phyloP scores from a whole-genome alignment of 2,888 invertebrate species.

The Erebia epiphron region DNA sequence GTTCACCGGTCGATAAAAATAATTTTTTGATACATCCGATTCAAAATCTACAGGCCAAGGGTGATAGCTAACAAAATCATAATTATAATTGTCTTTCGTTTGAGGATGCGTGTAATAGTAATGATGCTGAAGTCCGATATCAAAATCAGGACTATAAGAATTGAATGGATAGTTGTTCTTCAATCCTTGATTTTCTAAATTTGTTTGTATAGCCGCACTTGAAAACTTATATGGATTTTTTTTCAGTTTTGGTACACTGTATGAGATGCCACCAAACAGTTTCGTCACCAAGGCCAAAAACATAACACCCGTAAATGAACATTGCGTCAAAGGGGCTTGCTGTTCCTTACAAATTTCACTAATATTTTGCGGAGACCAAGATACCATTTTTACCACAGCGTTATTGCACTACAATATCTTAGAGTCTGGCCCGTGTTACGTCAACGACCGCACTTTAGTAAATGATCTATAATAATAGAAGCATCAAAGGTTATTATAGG shows the following conservation, averaged over 20 bases:
- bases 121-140: not conserved
- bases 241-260: constrained; percentile 50
- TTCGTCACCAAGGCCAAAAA: constrained; percentile 83
- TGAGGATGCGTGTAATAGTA: not conserved
- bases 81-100: constrained; percentile 5
- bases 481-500: not conserved
- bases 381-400: constrained; percentile 36
- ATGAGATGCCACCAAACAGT: constrained; percentile 81
- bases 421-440: not conserved
- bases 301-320: constrained; percentile 82
- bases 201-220: not conserved
- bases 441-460: not conserved
- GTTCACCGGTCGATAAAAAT: not conserved
- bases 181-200: not conserved
- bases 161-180: not conserved
- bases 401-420: not conserved
- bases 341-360: constrained; percentile 78
- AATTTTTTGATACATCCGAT: not conserved
- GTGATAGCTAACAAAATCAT: constrained; percentile 24
- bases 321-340: constrained; percentile 80
- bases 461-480: constrained; percentile 2
- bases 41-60: constrained; percentile 16
- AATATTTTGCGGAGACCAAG: constrained; percentile 84
- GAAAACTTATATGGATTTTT: constrained; percentile 41
- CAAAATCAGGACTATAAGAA: not conserved